phyloP scores from a whole-genome alignment of 2,888 invertebrate genomes.

The Pomacea canaliculata region DNA sequence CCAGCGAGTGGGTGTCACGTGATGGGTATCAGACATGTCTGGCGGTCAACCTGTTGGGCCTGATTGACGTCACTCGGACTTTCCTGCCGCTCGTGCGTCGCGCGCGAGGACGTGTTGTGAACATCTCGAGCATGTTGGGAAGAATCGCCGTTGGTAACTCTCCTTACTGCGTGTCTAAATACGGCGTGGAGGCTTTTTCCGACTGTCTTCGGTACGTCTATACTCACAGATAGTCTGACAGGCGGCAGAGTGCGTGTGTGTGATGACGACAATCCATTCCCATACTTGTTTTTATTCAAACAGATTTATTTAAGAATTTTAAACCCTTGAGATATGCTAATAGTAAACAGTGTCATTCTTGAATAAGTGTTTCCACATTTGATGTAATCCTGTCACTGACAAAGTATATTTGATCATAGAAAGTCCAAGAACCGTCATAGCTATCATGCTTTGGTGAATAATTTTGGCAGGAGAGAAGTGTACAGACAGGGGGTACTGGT shows the following conservation, averaged over 20 bases:
- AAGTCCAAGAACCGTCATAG: no score
- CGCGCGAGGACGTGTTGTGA: slow-evolving; percentile 54
- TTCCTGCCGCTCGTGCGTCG: slow-evolving; percentile 55
- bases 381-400: no score
- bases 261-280: no score
- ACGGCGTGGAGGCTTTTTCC: slow-evolving; percentile 55
- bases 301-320: no score
- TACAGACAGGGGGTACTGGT: slow-evolving; percentile 20
- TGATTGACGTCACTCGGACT: slow-evolving; percentile 52
- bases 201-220: slow-evolving; percentile 51
- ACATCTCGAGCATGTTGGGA: slow-evolving; percentile 53
- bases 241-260: no score
- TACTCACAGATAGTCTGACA: no score
- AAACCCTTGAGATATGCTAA: no score
- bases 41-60: slow-evolving; percentile 65
- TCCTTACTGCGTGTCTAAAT: slow-evolving; percentile 57
- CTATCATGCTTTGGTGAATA: background rate
- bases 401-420: no score
- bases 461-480: slow-evolving; percentile 10
- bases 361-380: no score
- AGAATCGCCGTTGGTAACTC: slow-evolving; percentile 36
- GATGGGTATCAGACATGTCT: slow-evolving; percentile 58
- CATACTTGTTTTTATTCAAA: no score
- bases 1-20: slow-evolving; percentile 63
- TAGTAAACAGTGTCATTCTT: no score